A percentile compares a stretch with the other conserved stretches of the same genome.
Conservation (phyloP, 2,888 invertebrate genomes). For the Hanleya hanleyi region DNA sequence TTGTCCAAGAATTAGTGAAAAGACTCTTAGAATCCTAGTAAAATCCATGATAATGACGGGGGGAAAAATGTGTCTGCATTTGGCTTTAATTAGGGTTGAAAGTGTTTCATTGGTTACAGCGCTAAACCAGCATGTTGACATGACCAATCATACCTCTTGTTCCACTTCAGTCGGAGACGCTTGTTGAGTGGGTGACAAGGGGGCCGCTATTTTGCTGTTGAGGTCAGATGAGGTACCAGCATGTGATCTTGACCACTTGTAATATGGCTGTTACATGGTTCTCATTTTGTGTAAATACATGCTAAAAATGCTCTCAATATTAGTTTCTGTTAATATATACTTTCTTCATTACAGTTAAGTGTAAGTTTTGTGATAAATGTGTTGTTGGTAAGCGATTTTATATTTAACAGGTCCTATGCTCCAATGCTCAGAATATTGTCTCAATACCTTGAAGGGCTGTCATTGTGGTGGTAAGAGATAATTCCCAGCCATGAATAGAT, state of each 20-base stretch:
- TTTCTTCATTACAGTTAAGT: conserved; percentile 1
- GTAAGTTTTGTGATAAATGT: not conserved
- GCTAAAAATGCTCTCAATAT: no score
- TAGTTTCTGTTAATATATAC: no score
- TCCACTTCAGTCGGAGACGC: conserved; percentile 7
- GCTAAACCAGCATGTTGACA: not conserved
- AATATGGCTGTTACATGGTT: conserved; percentile 3
- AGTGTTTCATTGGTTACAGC: conserved; percentile 2
- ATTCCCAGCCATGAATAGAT: not conserved
- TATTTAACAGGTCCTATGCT: conserved; percentile 8
- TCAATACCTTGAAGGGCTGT: not conserved
- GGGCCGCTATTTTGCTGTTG: not conserved
- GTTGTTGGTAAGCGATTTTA: not conserved
- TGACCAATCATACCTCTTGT: conserved; percentile 9
- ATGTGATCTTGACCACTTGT: conserved; percentile 10
- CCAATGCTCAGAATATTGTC: not conserved
- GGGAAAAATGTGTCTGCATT: no score
- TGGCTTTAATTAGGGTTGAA: no score
- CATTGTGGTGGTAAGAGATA: conserved; percentile 7
- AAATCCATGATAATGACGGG: no score
- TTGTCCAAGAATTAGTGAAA: no score
- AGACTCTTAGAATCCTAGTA: no score
- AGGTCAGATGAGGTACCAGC: conserved; percentile 10
- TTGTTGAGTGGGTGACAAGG: conserved; percentile 10
- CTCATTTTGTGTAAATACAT: not conserved